These are phyloP conservation scores for Bufo bufo DNA, from an alignment of 2,113 vertebrate genomes.

Conservation along the genomic window DNA sequence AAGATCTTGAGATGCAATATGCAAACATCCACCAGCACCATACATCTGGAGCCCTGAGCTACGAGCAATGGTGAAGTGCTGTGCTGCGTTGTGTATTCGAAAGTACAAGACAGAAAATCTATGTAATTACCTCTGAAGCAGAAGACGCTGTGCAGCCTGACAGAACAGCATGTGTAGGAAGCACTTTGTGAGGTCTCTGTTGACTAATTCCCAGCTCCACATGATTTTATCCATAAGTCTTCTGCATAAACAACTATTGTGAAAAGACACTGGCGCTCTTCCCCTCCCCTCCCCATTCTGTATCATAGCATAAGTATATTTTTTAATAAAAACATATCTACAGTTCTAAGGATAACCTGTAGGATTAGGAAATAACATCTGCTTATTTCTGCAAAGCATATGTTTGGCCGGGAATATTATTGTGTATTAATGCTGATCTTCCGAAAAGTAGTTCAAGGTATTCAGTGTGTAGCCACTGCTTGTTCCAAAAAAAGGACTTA, in stretches of 20 bases:
- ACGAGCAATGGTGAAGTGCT: constrained; percentile 85
- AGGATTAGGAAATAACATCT: constrained; percentile 45
- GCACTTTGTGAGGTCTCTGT: constrained; percentile 81
- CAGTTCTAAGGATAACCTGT: constrained; percentile 43
- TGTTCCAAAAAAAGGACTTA: background rate
- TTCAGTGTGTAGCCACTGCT: background rate
- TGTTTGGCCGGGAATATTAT: constrained; percentile 39
- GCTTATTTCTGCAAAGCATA: constrained; percentile 44
- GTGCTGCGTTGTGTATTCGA: constrained; percentile 94
- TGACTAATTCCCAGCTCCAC: constrained; percentile 76
- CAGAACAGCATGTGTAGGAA: constrained; percentile 77
- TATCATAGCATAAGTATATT: background rate
- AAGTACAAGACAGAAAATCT: constrained; percentile 99
- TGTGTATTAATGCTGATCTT: constrained; percentile 37
- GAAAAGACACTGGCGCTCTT: background rate
- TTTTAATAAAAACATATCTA: constrained; percentile 9
- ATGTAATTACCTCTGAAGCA: constrained; percentile 99
- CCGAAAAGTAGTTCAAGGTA: background rate
- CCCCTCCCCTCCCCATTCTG: background rate
- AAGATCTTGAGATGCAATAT: constrained; percentile 71
- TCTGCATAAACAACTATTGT: constrained; percentile 62
- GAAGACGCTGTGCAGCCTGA: constrained; percentile 89
- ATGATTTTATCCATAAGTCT: constrained; percentile 58
- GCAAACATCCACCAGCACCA: constrained; percentile 73
- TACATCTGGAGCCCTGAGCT: constrained; percentile 83